Evolutionary conservation across 53 echinoderm and acorn worm genomes (phyloP), one percentile per base, ranked within the genome.

Genomic region (Temnopleurus reevesii): DNA sequence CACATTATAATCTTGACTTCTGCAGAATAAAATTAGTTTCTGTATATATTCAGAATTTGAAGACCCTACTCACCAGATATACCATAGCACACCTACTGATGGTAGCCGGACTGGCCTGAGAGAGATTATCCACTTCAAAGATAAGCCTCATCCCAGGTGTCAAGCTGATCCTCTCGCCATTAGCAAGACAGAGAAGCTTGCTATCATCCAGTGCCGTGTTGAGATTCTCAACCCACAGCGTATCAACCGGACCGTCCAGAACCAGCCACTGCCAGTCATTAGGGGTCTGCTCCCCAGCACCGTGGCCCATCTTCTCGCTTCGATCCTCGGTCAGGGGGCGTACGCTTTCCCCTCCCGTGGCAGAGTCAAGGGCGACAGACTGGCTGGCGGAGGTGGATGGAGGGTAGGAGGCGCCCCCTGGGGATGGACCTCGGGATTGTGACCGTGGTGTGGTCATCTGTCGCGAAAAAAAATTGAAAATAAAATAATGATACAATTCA

Each of bases 11-110:
- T n/a, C n/a, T n/a, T n/a, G n/a, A n/a, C n/a, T n/a, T n/a, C n/a
- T n/a, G n/a, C n/a, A n/a, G n/a, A n/a, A n/a, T n/a, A n/a, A n/a
- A n/a, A n/a, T n/a, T n/a, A n/a, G n/a, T n/a, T n/a, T n/a, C n/a
- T n/a, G n/a, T n/a, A n/a, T n/a, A n/a, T n/a, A n/a, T n/a, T n/a
- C n/a, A n/a, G n/a, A n/a, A n/a, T n/a, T n/a, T n/a, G n/a, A 43
- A 21, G 8, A n/a, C 12, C 8, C 0, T 53, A 90, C 95, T 92
- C 84, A 98, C 98, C 94, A 98, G 45, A 65, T 98, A 98, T 7
- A 98, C 95, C 98, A 98, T 98, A 18, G 98, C 98, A 89, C 98
- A 98, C 80, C 98, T 90, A 86, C 98, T 98, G 77, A 98, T 98
- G 76, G 98, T 98, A 63, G 98, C 98, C 10, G 98, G 98, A 59